A percentile compares a stretch with the other conserved stretches of the same genome.
phyloP scores from a whole-genome alignment of 2,797 vertebrate species.

The Helostoma temminkii region DNA sequence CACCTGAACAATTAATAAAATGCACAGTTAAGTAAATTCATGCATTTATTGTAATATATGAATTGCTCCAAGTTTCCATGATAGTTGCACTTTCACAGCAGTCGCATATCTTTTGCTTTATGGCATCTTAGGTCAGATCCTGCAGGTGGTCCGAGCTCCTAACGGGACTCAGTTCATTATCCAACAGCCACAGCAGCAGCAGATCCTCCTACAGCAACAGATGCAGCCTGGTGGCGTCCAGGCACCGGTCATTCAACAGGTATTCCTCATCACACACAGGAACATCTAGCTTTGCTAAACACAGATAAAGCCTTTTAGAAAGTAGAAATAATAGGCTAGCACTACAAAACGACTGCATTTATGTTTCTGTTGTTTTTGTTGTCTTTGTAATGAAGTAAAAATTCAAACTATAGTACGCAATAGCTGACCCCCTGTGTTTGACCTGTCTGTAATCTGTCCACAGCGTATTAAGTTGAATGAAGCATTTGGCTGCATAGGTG shows the following conservation, averaged over 20 bases:
- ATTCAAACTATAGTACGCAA: neutral
- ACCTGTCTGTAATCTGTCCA: neutral
- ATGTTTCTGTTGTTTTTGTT: neutral
- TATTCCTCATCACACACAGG: constrained; percentile 57
- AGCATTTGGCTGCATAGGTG: neutral
- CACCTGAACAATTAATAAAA: neutral
- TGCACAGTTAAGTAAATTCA: neutral
- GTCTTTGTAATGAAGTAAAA: neutral
- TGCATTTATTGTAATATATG: neutral
- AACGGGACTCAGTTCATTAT: constrained; percentile 96
- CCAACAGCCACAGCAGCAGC: constrained; percentile 96
- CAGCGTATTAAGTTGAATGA: neutral
- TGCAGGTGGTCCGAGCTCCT: constrained; percentile 94
- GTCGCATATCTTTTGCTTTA: neutral
- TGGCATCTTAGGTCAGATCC: constrained; percentile 89
- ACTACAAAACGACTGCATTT: neutral
- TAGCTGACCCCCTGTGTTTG: neutral
- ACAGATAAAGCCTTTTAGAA: no score
- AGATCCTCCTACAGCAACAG: constrained; percentile 94
- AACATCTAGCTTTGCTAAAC: neutral
- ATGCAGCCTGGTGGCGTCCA: constrained; percentile 97
- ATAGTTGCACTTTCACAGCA: neutral
- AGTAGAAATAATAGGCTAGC: neutral
- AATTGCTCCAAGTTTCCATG: neutral
- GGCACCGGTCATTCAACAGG: constrained; percentile 98